A percentile compares a stretch with the other conserved stretches of the same genome.
These are phyloP conservation scores for Stenotaenia linearis DNA, from an alignment of 2,888 invertebrate genomes.

Conservation along the genomic window DNA sequence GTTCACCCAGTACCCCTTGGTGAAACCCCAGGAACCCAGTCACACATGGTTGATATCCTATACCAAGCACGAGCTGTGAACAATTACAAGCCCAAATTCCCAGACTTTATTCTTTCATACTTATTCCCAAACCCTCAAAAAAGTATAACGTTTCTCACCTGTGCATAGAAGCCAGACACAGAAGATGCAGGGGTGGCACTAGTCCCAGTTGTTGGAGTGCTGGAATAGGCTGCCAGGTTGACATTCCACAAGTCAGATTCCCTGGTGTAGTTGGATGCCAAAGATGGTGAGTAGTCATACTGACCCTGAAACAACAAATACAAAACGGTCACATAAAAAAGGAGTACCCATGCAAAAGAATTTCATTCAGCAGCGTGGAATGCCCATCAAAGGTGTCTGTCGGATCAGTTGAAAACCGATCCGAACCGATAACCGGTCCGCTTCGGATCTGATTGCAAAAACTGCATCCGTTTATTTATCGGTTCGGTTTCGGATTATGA, in stretches of 20 bases:
- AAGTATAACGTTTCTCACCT: slow-evolving; percentile 15
- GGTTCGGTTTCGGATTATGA: too few species aligned
- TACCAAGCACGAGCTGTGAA: neutral
- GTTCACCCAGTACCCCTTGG: too few species aligned
- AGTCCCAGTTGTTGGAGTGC: neutral
- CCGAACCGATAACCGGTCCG: too few species aligned
- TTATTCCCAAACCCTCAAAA: neutral
- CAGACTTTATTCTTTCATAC: neutral
- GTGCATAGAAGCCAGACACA: slow-evolving; percentile 19
- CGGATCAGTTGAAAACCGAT: too few species aligned
- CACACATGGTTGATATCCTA: too few species aligned
- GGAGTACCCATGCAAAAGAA: neutral
- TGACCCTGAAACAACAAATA: slow-evolving; percentile 36
- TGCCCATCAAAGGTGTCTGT: neutral
- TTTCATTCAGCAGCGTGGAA: neutral
- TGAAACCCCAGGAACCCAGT: too few species aligned
- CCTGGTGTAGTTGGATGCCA: slow-evolving; percentile 9
- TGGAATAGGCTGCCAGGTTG: slow-evolving; percentile 5
- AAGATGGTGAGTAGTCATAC: slow-evolving; percentile 34
- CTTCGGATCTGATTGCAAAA: too few species aligned
- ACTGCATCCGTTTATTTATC: too few species aligned
- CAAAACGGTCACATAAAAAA: neutral
- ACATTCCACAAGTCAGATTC: slow-evolving; percentile 28
- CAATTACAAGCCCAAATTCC: neutral
- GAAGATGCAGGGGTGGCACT: neutral